Evolutionary conservation across 2,797 vertebrate species (phyloP), one percentile per base, ranked within the genome.

Genomic region (Anguilla obscura): DNA sequence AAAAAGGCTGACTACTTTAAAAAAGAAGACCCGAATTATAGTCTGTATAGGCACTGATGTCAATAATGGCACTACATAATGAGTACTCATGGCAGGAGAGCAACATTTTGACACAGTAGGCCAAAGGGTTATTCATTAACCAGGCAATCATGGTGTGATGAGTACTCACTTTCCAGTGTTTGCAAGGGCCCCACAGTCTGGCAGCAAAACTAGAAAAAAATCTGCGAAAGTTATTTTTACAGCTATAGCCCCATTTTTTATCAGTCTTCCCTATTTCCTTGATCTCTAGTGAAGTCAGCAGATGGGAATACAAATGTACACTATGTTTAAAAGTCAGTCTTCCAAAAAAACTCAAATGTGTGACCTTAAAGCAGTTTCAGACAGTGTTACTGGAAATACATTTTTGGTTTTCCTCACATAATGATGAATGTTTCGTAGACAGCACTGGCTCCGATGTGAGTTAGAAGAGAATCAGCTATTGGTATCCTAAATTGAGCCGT

Each of bases 81-180:
- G 33, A 76, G 71, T 4, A 76, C 63, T 69, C 63, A 69, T 2
- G 33, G 71, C 14, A 76, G 27, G 33, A 36, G 33, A 33, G 71
- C 71, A 36, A 21, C 69, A 74, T 76, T 76, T 33, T 36, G 18
- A 36, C 33, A 76, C 12, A 76, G 33, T 76, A 36, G 27, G 27
- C 71, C 71, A 76, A 76, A 10, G 71, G 71, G 71, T 14, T 69
- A 12, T 36, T 36, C 71, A 33, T 74, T 33, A 36, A 33, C 69
- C 27, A 74, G 14, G 69, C 1, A 74, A 74, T 33, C 71, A 27
- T 9, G 18, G 63, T 27, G 3, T 10, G 24, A 69, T 27, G 63
- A 69, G 63, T 69, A 24, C 63, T 69, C n/a, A 27, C 63, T 69
- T 69, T 69, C n/a, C 63, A 69, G 63, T 69, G n/a, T 69, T 69